phyloP scores from a whole-genome alignment of 1,140 invertebrate genomes.

The Zophobas morio region DNA sequence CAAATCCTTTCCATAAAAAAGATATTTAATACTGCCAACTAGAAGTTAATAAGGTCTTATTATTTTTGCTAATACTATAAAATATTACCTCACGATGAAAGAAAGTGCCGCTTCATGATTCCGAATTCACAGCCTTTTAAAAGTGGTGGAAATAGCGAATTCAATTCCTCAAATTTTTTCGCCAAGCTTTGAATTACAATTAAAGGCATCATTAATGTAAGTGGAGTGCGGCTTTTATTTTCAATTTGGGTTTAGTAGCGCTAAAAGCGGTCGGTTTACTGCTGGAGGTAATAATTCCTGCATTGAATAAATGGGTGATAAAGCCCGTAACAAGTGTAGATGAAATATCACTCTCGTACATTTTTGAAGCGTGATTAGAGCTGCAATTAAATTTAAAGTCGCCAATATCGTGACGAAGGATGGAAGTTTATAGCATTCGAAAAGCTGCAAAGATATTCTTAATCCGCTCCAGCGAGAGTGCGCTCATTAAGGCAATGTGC shows the following conservation, averaged over 20 bases:
- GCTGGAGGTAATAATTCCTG: constrained; percentile 9
- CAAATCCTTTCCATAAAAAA: no score
- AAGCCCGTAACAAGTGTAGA: constrained; percentile 31
- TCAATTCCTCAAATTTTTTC: not conserved
- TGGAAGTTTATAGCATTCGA: constrained; percentile 14
- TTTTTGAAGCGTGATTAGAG: constrained; percentile 25
- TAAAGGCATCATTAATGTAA: constrained; percentile 21
- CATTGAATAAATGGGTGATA: constrained; percentile 35
- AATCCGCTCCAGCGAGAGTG: not conserved
- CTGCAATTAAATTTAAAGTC: constrained; percentile 33
- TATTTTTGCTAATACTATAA: no score
- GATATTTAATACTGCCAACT: no score
- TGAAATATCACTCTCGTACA: constrained; percentile 18
- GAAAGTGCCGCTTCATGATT: not conserved
- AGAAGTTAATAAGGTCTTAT: no score
- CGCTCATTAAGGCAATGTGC: constrained; percentile 29
- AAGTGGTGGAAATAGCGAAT: no score
- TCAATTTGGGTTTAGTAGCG: constrained; percentile 35
- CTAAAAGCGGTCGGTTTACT: constrained; percentile 25
- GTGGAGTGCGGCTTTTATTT: constrained; percentile 37
- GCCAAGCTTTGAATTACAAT: constrained; percentile 19
- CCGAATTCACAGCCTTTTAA: not conserved
- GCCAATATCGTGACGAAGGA: not conserved
- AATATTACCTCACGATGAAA: no score
- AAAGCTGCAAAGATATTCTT: constrained; percentile 32